Base-by-base conservation (phyloP, 2,888 invertebrate species). In the Caenorhabditis parvicauda region DNA sequence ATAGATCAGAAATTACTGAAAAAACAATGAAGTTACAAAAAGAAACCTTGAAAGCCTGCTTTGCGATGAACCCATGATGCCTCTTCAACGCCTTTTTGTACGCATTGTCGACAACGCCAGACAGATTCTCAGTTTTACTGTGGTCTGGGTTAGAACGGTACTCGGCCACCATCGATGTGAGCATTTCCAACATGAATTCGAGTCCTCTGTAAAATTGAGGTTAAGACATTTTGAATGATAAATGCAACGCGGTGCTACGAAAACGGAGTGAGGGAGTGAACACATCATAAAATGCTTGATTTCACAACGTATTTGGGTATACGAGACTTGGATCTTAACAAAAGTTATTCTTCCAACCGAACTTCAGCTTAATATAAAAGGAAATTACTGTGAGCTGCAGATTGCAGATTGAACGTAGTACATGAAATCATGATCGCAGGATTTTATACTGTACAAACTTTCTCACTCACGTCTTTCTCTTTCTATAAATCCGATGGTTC, bases 101-200 rank as follows among this genome's bases (percentile, higher is more conserved):
- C 17, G 76, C 73, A 6, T 67, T 55, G 24, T 67, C 59, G 24
- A 79, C 59, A 9, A 70, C 67, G 1, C 39, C 47, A 22, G 60
- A 59, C 28, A 79, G 52, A 48, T 65, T 74, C 47, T 79, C 79
- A 0, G 76, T 68, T 42, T 64, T 70, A 6, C 54, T 22, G 28
- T 70, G 59, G 12, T 74, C 63, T 1, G 42, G 54, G 19, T 51
- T 59, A 9, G 54, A 27, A 7, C 58, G 54, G 58, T 76, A 79
- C 27, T 73, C 68, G 21, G 52, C 43, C 12, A 80, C 77, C 72
- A 79, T 67, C 21, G 59, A 49, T 7, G 62, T 44, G 22, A 79
- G 61, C 52, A 79, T 57, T 42, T 74, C 67, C n/a, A 79, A 59
- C 79, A 79, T 80, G 58, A 79, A 79, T 55, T 77, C 74, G 14